Evolutionary conservation across 2,113 vertebrate species (phyloP).

Genomic region (Zosterops pallidus): DNA sequence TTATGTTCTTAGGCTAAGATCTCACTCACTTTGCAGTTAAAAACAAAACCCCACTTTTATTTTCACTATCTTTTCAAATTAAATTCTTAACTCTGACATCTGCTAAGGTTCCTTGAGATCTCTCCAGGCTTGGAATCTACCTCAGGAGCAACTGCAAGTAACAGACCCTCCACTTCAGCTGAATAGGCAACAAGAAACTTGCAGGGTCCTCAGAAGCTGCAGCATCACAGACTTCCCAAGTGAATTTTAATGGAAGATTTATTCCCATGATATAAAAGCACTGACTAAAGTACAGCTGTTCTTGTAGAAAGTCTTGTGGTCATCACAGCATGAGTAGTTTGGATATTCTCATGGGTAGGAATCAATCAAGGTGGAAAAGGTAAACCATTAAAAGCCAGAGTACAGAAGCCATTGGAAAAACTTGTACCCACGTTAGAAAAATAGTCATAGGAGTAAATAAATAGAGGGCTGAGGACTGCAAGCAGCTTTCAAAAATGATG

Average conservation of each 20-base stretch:
- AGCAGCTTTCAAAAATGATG: background rate
- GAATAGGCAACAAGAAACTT: background rate
- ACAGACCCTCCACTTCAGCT: background rate
- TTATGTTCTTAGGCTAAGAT: background rate
- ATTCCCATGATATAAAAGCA: background rate
- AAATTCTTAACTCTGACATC: background rate
- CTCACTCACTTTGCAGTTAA: background rate
- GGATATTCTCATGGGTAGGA: background rate
- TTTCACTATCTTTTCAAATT: background rate
- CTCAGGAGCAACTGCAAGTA: background rate
- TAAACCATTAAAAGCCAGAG: background rate
- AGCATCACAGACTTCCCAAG: accelerated
- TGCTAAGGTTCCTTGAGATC: background rate
- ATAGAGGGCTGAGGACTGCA: background rate
- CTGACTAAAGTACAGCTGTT: background rate
- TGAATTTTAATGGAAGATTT: background rate
- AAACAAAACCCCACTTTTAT: background rate
- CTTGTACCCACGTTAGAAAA: background rate
- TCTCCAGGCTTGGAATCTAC: background rate
- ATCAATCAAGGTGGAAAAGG: background rate
- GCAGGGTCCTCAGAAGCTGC: background rate
- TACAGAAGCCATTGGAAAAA: background rate
- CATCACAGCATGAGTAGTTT: background rate
- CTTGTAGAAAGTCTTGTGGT: background rate
- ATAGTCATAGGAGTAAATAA: background rate